Percentiles rank a stretch among this genome's conserved stretches.
Conservation (phyloP, 2,113 vertebrate species). For the Gobiocypris rarus region DNA sequence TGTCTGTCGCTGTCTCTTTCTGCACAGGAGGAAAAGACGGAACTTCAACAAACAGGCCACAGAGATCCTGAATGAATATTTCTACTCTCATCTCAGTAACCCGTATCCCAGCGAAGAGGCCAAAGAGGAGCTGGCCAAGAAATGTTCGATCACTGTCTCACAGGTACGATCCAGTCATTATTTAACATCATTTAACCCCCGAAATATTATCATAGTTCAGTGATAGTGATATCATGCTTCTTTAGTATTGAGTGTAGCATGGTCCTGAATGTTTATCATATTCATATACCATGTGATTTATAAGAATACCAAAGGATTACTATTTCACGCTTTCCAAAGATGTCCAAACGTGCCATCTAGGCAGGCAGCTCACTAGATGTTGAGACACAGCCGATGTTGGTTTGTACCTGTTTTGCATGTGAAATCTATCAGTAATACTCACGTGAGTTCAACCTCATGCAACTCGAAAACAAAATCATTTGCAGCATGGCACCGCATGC, state of each 20-base stretch:
- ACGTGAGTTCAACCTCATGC: conserved; percentile 43
- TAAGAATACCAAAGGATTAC: background rate
- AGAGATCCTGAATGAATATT: conserved; percentile 99
- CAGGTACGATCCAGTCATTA: conserved; percentile 79
- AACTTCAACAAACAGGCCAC: conserved; percentile 99
- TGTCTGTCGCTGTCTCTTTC: conserved; percentile 12
- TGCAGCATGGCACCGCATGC: background rate
- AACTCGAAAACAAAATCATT: conserved; percentile 20
- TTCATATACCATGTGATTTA: background rate
- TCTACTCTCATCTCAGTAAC: conserved; percentile 99
- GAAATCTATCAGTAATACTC: conserved; percentile 14
- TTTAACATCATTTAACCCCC: background rate
- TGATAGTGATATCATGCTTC: background rate
- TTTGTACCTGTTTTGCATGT: conserved; percentile 10
- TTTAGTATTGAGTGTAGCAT: background rate
- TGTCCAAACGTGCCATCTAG: background rate
- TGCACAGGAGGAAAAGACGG: conserved; percentile 91
- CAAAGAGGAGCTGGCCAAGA: conserved; percentile 99
- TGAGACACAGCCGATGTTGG: background rate
- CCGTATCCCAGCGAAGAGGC: conserved; percentile 99
- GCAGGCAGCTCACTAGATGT: background rate
- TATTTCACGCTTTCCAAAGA: too few relatives aligned
- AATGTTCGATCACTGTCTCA: conserved; percentile 98
- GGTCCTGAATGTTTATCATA: background rate
- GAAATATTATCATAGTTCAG: background rate